Conservation (phyloP, 2,113 vertebrate genomes). For the Heliornis fulica region DNA sequence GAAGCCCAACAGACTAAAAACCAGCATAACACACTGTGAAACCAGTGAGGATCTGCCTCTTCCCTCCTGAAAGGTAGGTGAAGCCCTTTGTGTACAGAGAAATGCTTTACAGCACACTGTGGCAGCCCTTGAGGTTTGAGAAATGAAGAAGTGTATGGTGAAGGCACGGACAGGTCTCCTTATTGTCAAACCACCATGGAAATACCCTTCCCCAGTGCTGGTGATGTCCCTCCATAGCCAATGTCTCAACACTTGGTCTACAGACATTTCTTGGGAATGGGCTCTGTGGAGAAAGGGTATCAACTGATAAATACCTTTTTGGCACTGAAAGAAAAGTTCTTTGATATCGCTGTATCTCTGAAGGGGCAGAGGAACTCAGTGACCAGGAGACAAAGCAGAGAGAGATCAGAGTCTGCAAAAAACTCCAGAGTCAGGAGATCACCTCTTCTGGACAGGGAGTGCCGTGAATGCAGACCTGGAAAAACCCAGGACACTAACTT, state of each 20-base stretch:
- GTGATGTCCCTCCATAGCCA: background rate
- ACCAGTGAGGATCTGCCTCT: background rate
- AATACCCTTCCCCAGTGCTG: background rate
- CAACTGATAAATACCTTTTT: background rate
- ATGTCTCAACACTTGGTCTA: background rate
- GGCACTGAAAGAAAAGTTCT: background rate
- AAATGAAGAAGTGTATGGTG: background rate
- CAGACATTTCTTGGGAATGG: background rate
- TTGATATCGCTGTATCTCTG: background rate
- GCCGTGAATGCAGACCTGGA: background rate
- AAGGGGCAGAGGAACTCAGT: background rate
- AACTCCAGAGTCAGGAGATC: background rate
- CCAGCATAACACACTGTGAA: background rate
- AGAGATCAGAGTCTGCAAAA: background rate
- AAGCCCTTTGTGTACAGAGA: background rate
- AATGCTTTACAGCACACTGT: background rate
- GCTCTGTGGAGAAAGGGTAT: background rate
- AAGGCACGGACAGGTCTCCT: background rate
- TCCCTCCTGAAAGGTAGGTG: background rate
- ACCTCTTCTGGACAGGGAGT: background rate
- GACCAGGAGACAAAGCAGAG: background rate
- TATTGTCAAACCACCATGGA: background rate
- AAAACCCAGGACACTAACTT: background rate
- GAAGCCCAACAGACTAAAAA: background rate
- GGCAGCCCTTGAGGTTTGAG: background rate